phyloP scores from a whole-genome alignment of 1,140 invertebrate genomes.

The Pachypeltis micranthus region DNA sequence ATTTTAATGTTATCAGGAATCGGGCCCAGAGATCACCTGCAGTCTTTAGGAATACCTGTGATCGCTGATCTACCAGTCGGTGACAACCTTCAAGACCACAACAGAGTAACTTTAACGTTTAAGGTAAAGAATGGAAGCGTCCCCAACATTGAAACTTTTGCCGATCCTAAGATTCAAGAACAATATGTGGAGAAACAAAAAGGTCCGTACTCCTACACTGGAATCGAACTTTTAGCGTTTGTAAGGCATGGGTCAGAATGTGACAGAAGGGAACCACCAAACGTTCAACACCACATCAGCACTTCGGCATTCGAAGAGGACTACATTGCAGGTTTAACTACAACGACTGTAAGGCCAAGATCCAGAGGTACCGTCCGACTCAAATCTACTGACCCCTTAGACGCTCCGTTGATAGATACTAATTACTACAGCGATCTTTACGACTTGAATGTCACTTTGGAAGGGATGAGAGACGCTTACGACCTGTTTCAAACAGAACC shows the following conservation, averaged over 20 bases:
- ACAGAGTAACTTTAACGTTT: slow-evolving; percentile 50
- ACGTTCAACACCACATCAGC: no score
- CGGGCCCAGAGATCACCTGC: slow-evolving; percentile 53
- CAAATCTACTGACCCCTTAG: slow-evolving; percentile 46
- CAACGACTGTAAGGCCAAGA: no score
- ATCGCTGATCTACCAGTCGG: slow-evolving; percentile 59
- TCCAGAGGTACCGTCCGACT: slow-evolving; percentile 52
- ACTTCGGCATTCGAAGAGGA: no score
- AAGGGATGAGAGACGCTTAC: neutral
- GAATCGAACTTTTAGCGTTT: no score
- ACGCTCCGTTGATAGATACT: slow-evolving; percentile 64
- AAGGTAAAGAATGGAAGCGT: no score
- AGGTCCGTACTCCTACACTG: no score
- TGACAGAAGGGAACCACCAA: no score
- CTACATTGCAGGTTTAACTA: no score
- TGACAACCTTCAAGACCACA: slow-evolving; percentile 65
- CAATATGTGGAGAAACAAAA: no score
- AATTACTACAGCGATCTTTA: slow-evolving; percentile 56
- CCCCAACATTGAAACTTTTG: no score
- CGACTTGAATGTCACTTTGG: slow-evolving; percentile 35
- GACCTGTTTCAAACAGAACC: neutral
- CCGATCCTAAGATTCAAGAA: slow-evolving; percentile 36
- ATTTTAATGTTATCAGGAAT: slow-evolving; percentile 64
- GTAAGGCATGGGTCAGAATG: no score
- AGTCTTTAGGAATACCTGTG: slow-evolving; percentile 50